Conservation (phyloP, 2,113 vertebrate species). For the Neopipo cinnamomea region DNA sequence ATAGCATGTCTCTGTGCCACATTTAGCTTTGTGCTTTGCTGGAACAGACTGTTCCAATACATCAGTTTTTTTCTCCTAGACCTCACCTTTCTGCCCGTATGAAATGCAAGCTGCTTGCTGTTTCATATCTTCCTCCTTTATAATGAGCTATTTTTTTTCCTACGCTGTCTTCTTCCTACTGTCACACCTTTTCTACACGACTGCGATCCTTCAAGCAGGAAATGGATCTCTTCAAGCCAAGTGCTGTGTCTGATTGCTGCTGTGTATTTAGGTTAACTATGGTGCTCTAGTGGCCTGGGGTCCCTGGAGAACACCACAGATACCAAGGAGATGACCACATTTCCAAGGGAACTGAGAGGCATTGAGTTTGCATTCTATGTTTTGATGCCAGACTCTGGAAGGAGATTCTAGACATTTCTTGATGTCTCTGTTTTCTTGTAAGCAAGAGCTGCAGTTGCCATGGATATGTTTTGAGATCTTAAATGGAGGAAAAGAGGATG, state of each 20-base stretch:
- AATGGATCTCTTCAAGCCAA: not conserved
- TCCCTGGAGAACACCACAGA: not conserved
- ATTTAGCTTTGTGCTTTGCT: slow-evolving; percentile 24
- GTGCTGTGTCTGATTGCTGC: not conserved
- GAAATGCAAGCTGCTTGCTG: slow-evolving; percentile 18
- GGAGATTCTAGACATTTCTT: not conserved
- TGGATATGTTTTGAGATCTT: not conserved
- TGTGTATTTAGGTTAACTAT: not conserved
- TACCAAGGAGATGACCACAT: not conserved
- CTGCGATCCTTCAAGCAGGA: not conserved
- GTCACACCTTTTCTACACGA: not conserved
- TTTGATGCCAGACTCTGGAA: not conserved
- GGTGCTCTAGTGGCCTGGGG: not conserved
- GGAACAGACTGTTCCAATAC: slow-evolving; percentile 8
- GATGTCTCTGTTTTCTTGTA: not conserved
- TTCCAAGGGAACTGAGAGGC: not conserved
- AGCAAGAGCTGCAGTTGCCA: slow-evolving; percentile 3
- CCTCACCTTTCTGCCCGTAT: slow-evolving; percentile 37
- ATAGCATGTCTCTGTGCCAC: not conserved
- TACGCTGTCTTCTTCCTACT: not conserved
- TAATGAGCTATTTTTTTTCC: not conserved
- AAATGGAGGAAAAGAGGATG: not conserved
- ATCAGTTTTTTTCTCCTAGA: not conserved
- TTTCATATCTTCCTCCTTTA: not conserved
- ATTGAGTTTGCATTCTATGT: not conserved